Evolutionary conservation across 2,113 vertebrate species (phyloP), one percentile per base, ranked within the genome.

Genomic region (Stigmatopora nigra): DNA sequence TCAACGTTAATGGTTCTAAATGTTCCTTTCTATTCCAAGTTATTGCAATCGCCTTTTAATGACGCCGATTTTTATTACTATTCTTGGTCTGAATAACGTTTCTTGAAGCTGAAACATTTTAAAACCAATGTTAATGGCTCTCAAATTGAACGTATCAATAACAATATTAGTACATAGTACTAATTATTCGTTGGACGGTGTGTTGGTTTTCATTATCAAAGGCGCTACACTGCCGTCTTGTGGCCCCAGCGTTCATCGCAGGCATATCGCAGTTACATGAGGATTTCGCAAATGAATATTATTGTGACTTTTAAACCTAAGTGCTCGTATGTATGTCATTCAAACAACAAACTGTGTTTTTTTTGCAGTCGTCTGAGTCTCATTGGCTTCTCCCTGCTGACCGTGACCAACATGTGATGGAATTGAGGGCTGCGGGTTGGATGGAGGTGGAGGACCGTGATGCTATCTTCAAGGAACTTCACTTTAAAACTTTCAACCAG

Each of bases 401-500:
- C 84, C 92, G 94, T 67, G 93, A 79, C 16, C 92, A 94, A 77
- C 73, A 87, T 56, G 68, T 97, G 35, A 87, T 80, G 49, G 92
- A 93, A 68, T 90, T 99, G 68, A 93, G 91, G 81, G 84, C 91
- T 51, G 82, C 92, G 0, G 97, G 97, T 44, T 99, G 97, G 97
- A 82, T 87, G 51, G 90, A 94, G 68, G 79, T 94, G 69, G 90
- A 91, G 1, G 91, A 91, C 52, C 91, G 94, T 47, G 92, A 97
- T 64, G 95, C 96, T 75, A 92, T 99, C 75, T 95, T 94, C 86
- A 99, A 97, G 78, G 97, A 99, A 70, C 93, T 98, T 70, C 87
- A 90, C 83, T 99, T 99, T 86, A 95, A 93, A 88, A 94, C 86
- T 67, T 90, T 91, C 81, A 98, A 98, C 82, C 94, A 99, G 95